Conservation (phyloP, 2,888 invertebrate species). For the Coelogynopora nodosa region DNA sequence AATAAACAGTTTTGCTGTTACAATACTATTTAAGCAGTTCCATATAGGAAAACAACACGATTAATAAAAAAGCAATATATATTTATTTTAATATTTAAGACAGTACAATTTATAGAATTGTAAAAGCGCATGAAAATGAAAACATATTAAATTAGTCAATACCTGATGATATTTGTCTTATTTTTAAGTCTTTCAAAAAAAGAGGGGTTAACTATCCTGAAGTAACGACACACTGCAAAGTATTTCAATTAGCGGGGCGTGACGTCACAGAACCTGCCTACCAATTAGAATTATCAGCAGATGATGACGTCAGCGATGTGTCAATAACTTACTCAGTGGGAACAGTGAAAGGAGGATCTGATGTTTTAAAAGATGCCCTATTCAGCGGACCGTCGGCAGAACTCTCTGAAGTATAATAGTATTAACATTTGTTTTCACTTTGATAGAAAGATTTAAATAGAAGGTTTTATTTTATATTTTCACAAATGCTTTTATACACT, state of each 20-base stretch:
- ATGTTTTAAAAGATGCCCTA: background rate
- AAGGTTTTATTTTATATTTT: too few species aligned
- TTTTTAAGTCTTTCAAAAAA: background rate
- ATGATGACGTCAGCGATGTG: constrained; percentile 40
- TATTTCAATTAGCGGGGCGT: constrained; percentile 33
- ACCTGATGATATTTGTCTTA: too few species aligned
- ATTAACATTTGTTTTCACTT: too few species aligned
- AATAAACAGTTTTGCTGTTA: too few species aligned
- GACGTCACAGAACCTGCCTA: constrained; percentile 39
- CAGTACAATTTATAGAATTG: too few species aligned
- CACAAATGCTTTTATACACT: too few species aligned
- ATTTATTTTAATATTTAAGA: too few species aligned
- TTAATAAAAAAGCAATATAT: background rate
- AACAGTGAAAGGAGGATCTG: constrained; percentile 10
- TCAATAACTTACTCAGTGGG: constrained; percentile 39
- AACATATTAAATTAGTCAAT: background rate
- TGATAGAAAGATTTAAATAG: too few species aligned
- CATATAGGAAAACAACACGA: too few species aligned
- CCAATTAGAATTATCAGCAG: constrained; percentile 34
- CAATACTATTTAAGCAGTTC: too few species aligned
- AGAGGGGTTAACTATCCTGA: background rate
- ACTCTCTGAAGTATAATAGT: background rate
- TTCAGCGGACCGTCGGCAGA: constrained; percentile 36
- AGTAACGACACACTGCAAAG: constrained; percentile 36
- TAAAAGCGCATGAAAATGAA: background rate